A percentile compares a stretch with the other conserved stretches of the same genome.
These are phyloP conservation scores for Hippopotamus amphibius DNA, from an alignment of 2,113 vertebrate genomes.

Conservation along the genomic window DNA sequence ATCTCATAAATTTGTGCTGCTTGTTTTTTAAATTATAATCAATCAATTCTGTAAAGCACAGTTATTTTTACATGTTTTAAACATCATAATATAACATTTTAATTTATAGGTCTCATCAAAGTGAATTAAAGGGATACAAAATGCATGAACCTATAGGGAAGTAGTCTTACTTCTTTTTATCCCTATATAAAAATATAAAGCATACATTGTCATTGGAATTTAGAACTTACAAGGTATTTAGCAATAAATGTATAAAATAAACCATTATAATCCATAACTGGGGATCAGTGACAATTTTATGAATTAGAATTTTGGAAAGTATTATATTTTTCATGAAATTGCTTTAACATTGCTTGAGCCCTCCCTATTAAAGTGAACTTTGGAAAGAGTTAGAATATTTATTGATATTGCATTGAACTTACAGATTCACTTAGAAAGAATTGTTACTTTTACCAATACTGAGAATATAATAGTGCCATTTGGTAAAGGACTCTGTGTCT, in stretches of 20 bases:
- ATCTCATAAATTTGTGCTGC: neutral
- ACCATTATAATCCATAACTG: neutral
- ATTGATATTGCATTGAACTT: neutral
- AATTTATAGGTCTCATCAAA: neutral
- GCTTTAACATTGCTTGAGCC: neutral
- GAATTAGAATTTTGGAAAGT: neutral
- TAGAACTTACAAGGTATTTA: neutral
- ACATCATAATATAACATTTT: neutral
- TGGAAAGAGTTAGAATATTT: neutral
- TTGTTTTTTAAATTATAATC: neutral
- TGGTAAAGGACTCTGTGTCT: neutral
- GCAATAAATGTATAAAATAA: neutral
- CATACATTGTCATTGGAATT: neutral
- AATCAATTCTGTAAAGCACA: neutral
- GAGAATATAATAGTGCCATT: neutral
- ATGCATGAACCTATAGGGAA: neutral
- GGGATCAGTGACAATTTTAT: neutral
- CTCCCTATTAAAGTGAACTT: neutral
- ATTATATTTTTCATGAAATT: neutral
- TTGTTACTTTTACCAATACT: neutral
- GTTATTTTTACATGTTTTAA: neutral
- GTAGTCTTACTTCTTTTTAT: neutral
- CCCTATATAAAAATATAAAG: neutral
- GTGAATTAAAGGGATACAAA: neutral
- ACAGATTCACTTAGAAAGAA: neutral